phyloP scores from a whole-genome alignment of 2,113 vertebrate species.

The Uria lomvia region DNA sequence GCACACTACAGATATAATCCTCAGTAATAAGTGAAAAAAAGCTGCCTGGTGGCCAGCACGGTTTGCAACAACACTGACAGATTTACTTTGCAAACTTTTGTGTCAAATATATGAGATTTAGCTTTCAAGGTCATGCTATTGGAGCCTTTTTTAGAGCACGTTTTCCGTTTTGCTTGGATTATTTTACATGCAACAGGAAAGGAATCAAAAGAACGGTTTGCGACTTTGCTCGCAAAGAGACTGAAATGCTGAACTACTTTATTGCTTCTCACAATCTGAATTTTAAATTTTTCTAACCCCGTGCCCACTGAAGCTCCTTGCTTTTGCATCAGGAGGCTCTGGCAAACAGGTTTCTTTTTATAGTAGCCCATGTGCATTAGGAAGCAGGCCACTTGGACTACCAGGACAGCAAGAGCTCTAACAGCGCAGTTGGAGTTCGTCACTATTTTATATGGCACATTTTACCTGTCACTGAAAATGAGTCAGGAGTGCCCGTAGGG shows the following conservation, averaged over 20 bases:
- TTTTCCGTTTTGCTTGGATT: background rate
- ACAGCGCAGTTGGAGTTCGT: fast-evolving
- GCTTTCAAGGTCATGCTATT: background rate
- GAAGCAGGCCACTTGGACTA: background rate
- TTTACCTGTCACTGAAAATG: background rate
- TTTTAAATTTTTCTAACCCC: background rate
- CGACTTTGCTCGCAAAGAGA: background rate
- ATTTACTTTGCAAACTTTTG: background rate
- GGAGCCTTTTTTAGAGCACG: background rate
- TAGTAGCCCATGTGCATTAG: background rate
- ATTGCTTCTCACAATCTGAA: background rate
- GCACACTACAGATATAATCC: background rate
- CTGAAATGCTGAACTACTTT: background rate
- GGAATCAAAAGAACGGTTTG: background rate
- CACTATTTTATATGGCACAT: background rate
- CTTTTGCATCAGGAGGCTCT: background rate
- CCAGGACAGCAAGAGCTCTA: background rate
- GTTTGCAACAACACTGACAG: background rate
- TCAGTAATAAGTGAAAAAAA: background rate
- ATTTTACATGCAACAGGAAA: background rate
- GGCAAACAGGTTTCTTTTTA: background rate
- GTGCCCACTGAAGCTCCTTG: background rate
- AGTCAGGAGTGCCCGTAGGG: fast-evolving
- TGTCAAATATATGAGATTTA: background rate
- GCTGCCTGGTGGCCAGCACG: background rate